These are phyloP conservation scores for Agrochola lychnidis DNA, from an alignment of 2,888 invertebrate species.

Conservation along the genomic window DNA sequence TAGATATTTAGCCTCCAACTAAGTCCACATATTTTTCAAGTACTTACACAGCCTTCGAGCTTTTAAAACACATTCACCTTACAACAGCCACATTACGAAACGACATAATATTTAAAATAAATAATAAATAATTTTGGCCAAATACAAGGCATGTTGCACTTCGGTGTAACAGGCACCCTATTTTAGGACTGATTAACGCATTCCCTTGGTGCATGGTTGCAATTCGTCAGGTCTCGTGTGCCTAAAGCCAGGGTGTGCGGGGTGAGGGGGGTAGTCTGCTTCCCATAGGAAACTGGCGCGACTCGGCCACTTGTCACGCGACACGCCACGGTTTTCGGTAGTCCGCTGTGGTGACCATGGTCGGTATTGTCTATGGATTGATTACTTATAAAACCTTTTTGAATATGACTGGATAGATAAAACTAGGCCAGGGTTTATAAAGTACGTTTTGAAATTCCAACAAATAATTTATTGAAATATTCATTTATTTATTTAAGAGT, in stretches of 20 bases:
- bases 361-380: background rate
- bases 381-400: no score
- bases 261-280: conserved; percentile 48
- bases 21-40: no score
- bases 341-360: conserved; percentile 68
- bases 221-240: conserved; percentile 68
- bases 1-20: background rate
- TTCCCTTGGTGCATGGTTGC: conserved; percentile 76
- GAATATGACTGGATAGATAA: background rate
- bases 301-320: conserved; percentile 77
- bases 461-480: no score
- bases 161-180: conserved; percentile 49
- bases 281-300: conserved; percentile 82
- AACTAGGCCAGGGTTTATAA: background rate
- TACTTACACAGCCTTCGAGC: no score
- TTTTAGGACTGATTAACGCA: conserved; percentile 76
- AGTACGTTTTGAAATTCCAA: no score
- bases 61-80: background rate
- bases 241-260: conserved; percentile 17
- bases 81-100: background rate
- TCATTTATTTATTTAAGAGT: no score
- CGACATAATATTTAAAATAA: no score
- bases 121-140: no score
- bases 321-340: conserved; percentile 73
- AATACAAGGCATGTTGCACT: background rate